Evolutionary conservation across 2,113 vertebrate genomes (phyloP), one percentile per base, ranked within the genome.

Genomic region (Rhinopomastus cyanomelas): DNA sequence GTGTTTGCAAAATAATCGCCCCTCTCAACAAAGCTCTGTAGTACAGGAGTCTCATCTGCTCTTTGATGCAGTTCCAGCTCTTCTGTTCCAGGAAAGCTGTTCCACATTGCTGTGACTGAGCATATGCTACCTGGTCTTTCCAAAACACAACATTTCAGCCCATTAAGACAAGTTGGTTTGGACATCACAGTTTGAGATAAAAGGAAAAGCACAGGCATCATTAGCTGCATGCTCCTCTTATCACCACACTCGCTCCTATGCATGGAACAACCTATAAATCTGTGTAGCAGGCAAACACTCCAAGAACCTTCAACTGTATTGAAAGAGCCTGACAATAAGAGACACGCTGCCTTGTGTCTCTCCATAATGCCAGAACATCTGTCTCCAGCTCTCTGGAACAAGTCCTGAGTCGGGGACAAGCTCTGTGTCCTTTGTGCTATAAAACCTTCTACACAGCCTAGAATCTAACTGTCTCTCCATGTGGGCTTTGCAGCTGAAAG

Each of bases 61-160:
- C 89, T 92, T 94, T 92, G 87, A 95, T 62, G 85, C 65, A 77
- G 76, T 52, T 87, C 84, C 93, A 92, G 9, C 23, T 59, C 62
- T 26, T 46, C 46, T 66, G 56, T 73, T 93, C 56, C 81, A 82
- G 42, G 21, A 82, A 36, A 91, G 48, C 68, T 71, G 36, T 36
- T 72, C 69, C 30, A 29, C 8, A 66, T 17, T 36, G 75, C 65
- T 73, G 16, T 68, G 39, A 64, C 11, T 17, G 59, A 66, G 29
- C 12, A 49, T 17, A 75, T 6, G 11, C 59, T 59, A 81, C 82
- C 64, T 67, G 32, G 20, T 85, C 90, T 64, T 51, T 88, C 57
- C 66, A 88, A 90, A 84, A 81, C 18, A 53, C 55, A 77, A 4
- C 19, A 37, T 44, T 83, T 23, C 30, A 59, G 8, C 39, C n/a